phyloP scores from a whole-genome alignment of 2,797 vertebrate species.

The Neosilurus hyrtlii region DNA sequence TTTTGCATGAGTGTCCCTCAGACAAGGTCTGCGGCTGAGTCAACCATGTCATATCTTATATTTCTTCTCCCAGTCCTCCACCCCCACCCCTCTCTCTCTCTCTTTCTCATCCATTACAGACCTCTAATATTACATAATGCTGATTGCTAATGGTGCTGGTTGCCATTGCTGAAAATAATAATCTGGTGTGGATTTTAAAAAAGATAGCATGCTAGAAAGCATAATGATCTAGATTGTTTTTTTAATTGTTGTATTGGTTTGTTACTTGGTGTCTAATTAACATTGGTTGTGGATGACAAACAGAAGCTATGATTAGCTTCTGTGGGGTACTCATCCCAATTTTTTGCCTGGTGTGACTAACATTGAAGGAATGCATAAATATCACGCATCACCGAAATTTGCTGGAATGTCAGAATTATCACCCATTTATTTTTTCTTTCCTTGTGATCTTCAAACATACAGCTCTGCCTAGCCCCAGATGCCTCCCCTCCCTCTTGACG shows the following conservation, averaged over 20 bases:
- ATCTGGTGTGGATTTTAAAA: conserved; percentile 4
- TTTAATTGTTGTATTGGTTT: conserved; percentile 39
- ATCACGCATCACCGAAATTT: conserved; percentile 6
- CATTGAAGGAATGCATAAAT: neutral
- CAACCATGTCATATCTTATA: conserved; percentile 62
- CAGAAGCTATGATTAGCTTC: conserved; percentile 55
- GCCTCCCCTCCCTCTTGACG: conserved; percentile 80
- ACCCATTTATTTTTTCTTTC: conserved; percentile 42
- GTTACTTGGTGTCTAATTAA: conserved; percentile 51
- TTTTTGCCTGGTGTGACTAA: conserved; percentile 44
- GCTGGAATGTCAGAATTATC: neutral
- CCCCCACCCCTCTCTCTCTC: neutral
- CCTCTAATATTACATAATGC: conserved; percentile 38
- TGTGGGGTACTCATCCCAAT: conserved; percentile 52
- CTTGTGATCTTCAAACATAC: conserved; percentile 45
- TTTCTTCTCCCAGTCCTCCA: conserved; percentile 56
- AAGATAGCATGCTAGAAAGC: conserved; percentile 2
- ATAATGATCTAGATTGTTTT: neutral
- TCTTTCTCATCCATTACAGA: conserved; percentile 27
- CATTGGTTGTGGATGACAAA: conserved; percentile 57
- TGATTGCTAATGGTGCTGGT: conserved; percentile 14
- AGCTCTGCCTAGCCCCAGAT: conserved; percentile 76
- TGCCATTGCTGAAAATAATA: conserved; percentile 12
- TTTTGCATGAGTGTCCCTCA: conserved; percentile 48
- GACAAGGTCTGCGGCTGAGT: conserved; percentile 60